Evolutionary conservation across 2,113 vertebrate genomes (phyloP), one percentile per base, ranked within the genome.

Genomic region (Xiphias gladius): DNA sequence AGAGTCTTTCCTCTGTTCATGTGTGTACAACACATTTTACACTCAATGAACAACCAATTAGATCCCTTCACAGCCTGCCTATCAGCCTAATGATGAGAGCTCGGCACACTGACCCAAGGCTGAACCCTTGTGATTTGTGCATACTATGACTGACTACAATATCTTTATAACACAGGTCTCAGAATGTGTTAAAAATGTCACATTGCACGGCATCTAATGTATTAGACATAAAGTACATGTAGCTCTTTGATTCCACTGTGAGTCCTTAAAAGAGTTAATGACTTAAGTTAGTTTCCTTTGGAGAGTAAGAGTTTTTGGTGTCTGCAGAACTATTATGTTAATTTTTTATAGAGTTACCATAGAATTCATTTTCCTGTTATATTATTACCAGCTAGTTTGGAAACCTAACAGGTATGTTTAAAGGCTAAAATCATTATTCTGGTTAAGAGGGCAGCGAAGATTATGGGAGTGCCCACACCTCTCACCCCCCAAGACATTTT

Each of bases 1-100:
- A 88, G 86, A 85, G 80, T 83, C 55, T 73, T 76, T 80, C 85
- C 84, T 85, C 84, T 88, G 86, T 91, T 89, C 87, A 78, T 83
- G 81, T 88, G 85, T 81, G 79, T 73, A 55, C 78, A 89, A 87
- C 76, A 74, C 75, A 81, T 85, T 92, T 91, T 88, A 89, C 84
- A 88, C 79, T 90, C 90, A 67, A 70, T 88, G 83, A 86, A 76
- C 61, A 35, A 89, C 87, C 86, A 93, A 89, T 91, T 93, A 90
- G 87, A 93, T 91, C 84, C 59, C 73, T 76, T 88, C 78, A 77
- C 84, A 83, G 79, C 59, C 80, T 72, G 84, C 78, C 80, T 85
- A 66, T 79, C 82, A 86, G 78, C 79, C 80, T 92, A 90, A 89
- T 89, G 88, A 91, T 89, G 89, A 65, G 86, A 89, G 88, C 84